A percentile compares a stretch with the other conserved stretches of the same genome.
phyloP scores from a whole-genome alignment of 2,797 vertebrate species.

The Podargus strigoides region DNA sequence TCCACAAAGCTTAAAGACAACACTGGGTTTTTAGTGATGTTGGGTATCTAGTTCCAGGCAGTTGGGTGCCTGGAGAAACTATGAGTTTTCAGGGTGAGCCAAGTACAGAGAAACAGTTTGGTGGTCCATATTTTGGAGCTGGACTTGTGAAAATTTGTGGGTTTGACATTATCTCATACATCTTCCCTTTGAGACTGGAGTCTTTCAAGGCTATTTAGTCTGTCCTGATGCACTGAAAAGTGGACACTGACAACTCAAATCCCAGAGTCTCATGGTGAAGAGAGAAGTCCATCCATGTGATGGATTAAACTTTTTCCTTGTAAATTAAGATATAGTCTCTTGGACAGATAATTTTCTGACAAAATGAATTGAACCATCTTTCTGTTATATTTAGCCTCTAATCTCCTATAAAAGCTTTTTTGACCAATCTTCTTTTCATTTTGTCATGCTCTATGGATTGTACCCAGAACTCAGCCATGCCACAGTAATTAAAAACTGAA shows the following conservation, averaged over 20 bases:
- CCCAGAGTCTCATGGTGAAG: not conserved
- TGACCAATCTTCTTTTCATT: constrained; percentile 8
- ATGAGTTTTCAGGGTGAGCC: not conserved
- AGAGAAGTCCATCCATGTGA: not conserved
- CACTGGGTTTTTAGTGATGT: not conserved
- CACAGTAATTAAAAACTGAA: constrained; percentile 45
- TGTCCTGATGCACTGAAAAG: not conserved
- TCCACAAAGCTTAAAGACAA: not conserved
- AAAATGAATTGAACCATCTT: constrained; percentile 23
- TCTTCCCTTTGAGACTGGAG: not conserved
- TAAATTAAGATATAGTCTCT: constrained; percentile 14
- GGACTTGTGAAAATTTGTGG: not conserved
- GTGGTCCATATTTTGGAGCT: not conserved
- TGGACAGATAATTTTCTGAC: constrained; percentile 34
- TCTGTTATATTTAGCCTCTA: constrained; percentile 46
- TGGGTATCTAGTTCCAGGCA: not conserved
- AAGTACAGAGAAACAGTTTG: not conserved
- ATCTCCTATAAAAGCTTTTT: constrained; percentile 23
- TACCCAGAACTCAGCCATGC: not conserved
- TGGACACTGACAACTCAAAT: not conserved
- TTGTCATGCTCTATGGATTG: constrained; percentile 4
- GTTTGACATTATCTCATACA: not conserved
- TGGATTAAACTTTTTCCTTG: not conserved
- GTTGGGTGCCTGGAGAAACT: not conserved
- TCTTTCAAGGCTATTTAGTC: not conserved